Conservation (phyloP, 1,140 invertebrate species). For the Hestina assimilis region DNA sequence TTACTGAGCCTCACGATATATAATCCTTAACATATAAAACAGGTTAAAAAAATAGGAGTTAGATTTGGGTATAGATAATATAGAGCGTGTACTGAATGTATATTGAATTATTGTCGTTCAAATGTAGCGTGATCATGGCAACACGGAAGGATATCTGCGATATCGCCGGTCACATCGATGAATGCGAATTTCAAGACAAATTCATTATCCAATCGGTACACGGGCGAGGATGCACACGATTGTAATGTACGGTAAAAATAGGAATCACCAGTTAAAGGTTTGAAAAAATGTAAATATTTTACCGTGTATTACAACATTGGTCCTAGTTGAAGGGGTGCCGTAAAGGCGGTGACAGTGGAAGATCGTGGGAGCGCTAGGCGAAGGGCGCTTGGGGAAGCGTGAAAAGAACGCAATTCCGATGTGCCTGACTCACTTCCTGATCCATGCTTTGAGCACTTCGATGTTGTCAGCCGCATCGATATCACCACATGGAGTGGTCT, state of each 20-base stretch:
- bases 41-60: constrained; percentile 77
- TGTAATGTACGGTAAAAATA: constrained; percentile 41
- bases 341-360: constrained; percentile 64
- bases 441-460: constrained; percentile 24
- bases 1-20: constrained; percentile 50
- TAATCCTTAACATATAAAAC: constrained; percentile 75
- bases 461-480: constrained; percentile 38
- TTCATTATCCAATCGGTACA: constrained; percentile 37
- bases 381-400: constrained; percentile 62
- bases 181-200: constrained; percentile 7
- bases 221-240: constrained; percentile 40
- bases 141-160: no score
- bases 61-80: constrained; percentile 72
- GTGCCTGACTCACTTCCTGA: constrained; percentile 31
- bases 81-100: constrained; percentile 36
- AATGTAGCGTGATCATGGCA: no score
- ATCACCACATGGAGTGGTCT: constrained; percentile 36
- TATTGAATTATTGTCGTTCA: constrained; percentile 25
- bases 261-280: background rate
- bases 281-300: constrained; percentile 26
- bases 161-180: background rate
- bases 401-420: constrained; percentile 38
- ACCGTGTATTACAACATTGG: constrained; percentile 46
- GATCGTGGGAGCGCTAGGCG: constrained; percentile 66
- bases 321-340: constrained; percentile 46